Evolutionary conservation across 2,888 invertebrate genomes (phyloP), one percentile per base, ranked within the genome.

Genomic region (Andrena bucephala): DNA sequence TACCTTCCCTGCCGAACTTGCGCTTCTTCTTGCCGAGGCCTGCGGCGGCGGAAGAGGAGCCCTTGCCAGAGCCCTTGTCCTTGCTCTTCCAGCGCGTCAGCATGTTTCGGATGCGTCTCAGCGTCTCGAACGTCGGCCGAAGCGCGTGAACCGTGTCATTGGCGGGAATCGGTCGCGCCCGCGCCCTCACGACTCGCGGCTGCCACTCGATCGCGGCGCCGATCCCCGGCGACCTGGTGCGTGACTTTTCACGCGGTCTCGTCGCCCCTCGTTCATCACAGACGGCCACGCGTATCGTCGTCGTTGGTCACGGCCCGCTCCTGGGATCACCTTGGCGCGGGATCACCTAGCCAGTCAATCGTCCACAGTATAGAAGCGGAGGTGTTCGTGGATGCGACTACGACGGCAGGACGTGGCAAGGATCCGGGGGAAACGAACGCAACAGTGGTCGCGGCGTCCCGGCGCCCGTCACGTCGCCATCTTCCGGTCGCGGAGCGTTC

Each of bases 61-160:
- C 95, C 94, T 97, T 97, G 92, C 96, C 96, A 87, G 96, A 95
- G 92, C 94, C 94, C 94, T 97, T 97, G 94, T 97, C 97, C 95
- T 97, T 97, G 94, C 96, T 97, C 94, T 97, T 97, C 97, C 97
- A 97, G 92, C 97, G 96, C 92, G 96, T 97, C 94, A 97, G 95
- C 97, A 97, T 97, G 94, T 94, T 93, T 86, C 85, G 79, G 72
- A 87, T 82, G 63, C 84, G 76, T 83, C 87, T 90, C 84, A 90
- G 71, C 71, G 81, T 84, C 83, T 87, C 87, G 77, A 83, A 77
- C 69, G 74, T 63, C 62, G 63, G 36, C 33, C 66, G 71, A 20
- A 72, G 42, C 74, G 70, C 73, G 84, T 54, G 20, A 75, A 60
- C 31, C 2, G 69, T 2, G 62, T 62, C 33, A 62, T 36, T 82